Evolutionary conservation across 2,888 invertebrate genomes (phyloP).

Genomic region (Scaptodrosophila latifasciaeformis): DNA sequence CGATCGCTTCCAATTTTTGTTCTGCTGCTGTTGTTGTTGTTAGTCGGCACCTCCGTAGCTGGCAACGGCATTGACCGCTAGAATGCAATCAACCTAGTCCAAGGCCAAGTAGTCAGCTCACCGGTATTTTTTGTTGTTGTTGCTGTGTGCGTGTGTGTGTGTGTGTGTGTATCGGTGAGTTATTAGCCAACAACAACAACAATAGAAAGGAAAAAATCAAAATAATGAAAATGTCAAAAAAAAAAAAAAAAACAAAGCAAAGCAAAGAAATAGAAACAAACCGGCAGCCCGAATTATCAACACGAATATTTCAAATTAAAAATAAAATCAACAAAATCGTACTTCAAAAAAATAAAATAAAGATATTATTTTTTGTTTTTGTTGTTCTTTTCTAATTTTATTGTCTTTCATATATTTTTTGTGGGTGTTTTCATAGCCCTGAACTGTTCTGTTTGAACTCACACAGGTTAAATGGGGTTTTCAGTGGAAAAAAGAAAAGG

Average conservation of each 20-base stretch:
- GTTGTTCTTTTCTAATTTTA: too few relatives aligned
- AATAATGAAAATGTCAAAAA: constrained; percentile 37
- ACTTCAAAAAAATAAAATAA: too few relatives aligned
- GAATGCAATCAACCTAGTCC: constrained; percentile 73
- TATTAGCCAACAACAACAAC: constrained; percentile 30
- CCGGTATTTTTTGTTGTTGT: constrained; percentile 18
- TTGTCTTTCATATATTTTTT: too few relatives aligned
- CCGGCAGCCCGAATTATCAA: not conserved
- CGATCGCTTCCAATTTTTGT: constrained; percentile 56
- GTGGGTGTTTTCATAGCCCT: too few relatives aligned
- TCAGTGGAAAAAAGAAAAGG: too few relatives aligned
- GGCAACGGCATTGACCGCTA: constrained; percentile 70
- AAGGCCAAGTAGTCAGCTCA: constrained; percentile 69
- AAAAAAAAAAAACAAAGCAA: constrained; percentile 16
- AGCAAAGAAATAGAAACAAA: constrained; percentile 2
- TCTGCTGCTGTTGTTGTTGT: constrained; percentile 29
- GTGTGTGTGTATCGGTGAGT: constrained; percentile 26
- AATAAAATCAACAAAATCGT: constrained; percentile 12
- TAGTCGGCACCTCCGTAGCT: constrained; percentile 33
- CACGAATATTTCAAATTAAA: not conserved
- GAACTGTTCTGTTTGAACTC: too few relatives aligned
- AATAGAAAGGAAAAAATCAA: constrained; percentile 20
- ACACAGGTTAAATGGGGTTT: too few relatives aligned
- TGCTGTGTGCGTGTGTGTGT: constrained; percentile 11
- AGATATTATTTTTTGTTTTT: too few relatives aligned